These are phyloP conservation scores for Dinomys branickii DNA, from an alignment of 2,113 vertebrate species.

Conservation along the genomic window DNA sequence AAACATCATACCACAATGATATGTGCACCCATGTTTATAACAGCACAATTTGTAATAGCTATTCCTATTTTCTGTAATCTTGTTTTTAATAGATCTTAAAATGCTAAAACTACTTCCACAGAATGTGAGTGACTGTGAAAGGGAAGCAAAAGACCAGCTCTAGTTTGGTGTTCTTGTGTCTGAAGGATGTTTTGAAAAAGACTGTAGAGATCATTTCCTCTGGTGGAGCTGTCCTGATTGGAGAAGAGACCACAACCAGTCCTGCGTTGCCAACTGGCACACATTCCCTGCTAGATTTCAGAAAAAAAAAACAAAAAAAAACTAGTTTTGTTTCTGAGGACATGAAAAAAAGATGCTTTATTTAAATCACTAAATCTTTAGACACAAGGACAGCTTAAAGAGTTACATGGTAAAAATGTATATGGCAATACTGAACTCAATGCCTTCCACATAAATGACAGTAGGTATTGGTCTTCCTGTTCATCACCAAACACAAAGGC, in stretches of 20 bases:
- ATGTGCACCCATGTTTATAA: too few relatives aligned
- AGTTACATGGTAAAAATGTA: not conserved
- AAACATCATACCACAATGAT: too few relatives aligned
- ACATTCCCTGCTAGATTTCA: not conserved
- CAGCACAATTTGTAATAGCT: too few relatives aligned
- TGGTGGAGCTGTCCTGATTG: not conserved
- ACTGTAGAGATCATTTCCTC: too few relatives aligned
- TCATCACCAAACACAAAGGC: not conserved
- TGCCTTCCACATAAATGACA: not conserved
- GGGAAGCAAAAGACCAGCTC: too few relatives aligned
- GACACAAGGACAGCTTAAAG: not conserved
- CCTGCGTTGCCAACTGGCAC: too few relatives aligned
- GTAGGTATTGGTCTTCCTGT: not conserved
- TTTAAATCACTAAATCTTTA: not conserved
- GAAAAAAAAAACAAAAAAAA: too few relatives aligned
- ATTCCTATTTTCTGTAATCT: constrained; percentile 6
- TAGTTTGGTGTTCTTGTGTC: too few relatives aligned
- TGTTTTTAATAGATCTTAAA: not conserved
- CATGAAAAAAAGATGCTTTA: constrained; percentile 19
- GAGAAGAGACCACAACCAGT: too few relatives aligned
- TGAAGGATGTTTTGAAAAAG: too few relatives aligned
- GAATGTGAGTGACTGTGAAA: too few relatives aligned
- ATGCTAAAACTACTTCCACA: not conserved
- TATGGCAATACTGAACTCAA: not conserved
- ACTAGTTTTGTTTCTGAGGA: too few relatives aligned